phyloP scores from a whole-genome alignment of 2,888 invertebrate species.

The Himalopsyche tibetana region DNA sequence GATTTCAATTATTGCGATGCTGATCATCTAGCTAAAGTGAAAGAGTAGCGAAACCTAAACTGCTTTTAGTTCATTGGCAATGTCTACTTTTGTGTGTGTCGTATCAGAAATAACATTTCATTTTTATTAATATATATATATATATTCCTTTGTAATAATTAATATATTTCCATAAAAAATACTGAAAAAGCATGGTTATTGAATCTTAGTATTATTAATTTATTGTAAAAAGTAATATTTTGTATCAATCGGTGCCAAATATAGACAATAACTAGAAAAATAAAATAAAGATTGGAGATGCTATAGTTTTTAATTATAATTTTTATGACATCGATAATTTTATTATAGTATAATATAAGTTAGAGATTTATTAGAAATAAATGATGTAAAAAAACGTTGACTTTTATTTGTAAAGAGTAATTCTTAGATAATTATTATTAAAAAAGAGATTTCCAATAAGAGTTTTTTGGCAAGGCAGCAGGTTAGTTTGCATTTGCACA shows the following conservation, averaged over 20 bases:
- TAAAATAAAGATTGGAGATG: conserved; percentile 1
- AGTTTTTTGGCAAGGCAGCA: conserved; percentile 5
- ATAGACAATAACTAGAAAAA: conserved; percentile 49
- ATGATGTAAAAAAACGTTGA: conserved; percentile 1
- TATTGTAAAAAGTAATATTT: conserved; percentile 50
- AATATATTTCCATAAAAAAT: not conserved
- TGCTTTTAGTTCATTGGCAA: not conserved
- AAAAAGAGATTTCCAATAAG: not conserved
- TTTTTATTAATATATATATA: conserved; percentile 7
- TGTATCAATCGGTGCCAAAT: conserved; percentile 64
- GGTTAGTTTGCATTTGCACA: conserved; percentile 64
- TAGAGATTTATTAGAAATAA: not conserved
- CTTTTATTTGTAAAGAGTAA: not conserved
- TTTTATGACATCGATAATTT: not conserved
- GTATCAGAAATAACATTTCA: conserved; percentile 29
- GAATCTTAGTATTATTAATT: not conserved
- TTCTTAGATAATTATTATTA: not conserved
- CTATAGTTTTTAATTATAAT: not conserved
- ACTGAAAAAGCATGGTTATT: not conserved
- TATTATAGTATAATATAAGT: not conserved
- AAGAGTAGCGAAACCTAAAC: conserved; percentile 33
- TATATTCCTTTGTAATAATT: conserved; percentile 8
- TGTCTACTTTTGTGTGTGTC: conserved; percentile 35
- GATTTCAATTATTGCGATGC: conserved; percentile 83
- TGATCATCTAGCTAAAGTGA: conserved; percentile 73